These are phyloP conservation scores for Lithobates sylvaticus DNA, from an alignment of 2,797 vertebrate genomes.

Conservation along the genomic window DNA sequence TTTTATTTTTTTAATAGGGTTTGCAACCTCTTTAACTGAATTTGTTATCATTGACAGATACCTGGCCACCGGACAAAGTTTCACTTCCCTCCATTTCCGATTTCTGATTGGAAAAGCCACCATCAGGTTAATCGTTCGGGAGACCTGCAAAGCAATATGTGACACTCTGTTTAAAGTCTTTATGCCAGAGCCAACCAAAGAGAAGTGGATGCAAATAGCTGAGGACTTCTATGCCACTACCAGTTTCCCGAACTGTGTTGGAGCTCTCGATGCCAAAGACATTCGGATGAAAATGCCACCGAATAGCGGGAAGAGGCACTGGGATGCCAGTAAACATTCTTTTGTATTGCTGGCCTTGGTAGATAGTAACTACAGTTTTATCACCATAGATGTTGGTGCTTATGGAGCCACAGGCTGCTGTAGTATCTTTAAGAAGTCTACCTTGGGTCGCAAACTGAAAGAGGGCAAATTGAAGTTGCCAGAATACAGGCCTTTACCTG, in stretches of 20 bases:
- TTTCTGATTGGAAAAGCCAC: constrained; percentile 45
- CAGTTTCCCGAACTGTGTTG: constrained; percentile 32
- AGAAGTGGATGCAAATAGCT: constrained; percentile 19
- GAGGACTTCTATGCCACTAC: constrained; percentile 1
- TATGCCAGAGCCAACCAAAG: constrained; percentile 24
- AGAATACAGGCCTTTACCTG: background rate
- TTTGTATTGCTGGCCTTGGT: constrained; percentile 37
- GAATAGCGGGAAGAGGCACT: constrained; percentile 14
- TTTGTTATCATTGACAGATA: background rate
- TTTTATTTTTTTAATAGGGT: too few species aligned
- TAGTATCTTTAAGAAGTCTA: constrained; percentile 41
- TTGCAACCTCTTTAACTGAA: too few species aligned
- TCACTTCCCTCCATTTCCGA: constrained; percentile 34
- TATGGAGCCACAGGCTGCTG: constrained; percentile 19
- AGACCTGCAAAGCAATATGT: constrained; percentile 43
- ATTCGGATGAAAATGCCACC: constrained; percentile 36
- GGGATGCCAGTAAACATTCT: constrained; percentile 22
- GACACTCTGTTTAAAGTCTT: background rate
- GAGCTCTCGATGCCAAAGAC: constrained; percentile 34
- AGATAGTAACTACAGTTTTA: constrained; percentile 28
- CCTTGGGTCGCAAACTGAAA: constrained; percentile 13
- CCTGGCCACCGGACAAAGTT: constrained; percentile 30
- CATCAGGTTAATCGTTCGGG: constrained; percentile 30
- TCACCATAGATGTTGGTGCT: constrained; percentile 24
- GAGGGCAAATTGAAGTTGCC: constrained; percentile 20